A percentile compares a stretch with the other conserved stretches of the same genome.
These are phyloP conservation scores for Myiotriccus ornatus DNA, from an alignment of 2,797 vertebrate genomes.

Conservation along the genomic window DNA sequence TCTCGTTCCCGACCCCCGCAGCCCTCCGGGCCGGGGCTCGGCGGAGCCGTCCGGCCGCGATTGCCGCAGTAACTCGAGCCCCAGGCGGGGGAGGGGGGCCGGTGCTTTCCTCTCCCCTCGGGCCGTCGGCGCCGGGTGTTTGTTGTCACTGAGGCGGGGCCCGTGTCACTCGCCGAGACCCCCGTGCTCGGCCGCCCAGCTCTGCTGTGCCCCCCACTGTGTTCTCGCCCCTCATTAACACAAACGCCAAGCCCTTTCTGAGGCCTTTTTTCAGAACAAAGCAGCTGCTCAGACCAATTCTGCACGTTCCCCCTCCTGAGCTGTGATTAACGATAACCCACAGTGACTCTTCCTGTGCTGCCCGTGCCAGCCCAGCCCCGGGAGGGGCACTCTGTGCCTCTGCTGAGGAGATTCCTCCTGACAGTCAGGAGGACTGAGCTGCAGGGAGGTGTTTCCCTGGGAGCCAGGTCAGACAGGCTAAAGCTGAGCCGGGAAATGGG, in stretches of 20 bases:
- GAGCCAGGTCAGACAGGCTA: neutral
- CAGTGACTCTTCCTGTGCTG: neutral
- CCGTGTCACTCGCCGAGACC: neutral
- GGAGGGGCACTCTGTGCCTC: neutral
- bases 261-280: neutral
- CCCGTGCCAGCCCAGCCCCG: neutral
- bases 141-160: neutral
- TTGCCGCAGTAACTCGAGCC: neutral
- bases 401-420: neutral
- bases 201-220: neutral
- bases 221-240: neutral
- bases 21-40: neutral
- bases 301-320: neutral
- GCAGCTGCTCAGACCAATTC: neutral
- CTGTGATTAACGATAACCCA: neutral
- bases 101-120: neutral
- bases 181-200: neutral
- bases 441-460: neutral
- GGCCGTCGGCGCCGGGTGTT: neutral
- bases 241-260: neutral
- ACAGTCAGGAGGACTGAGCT: neutral
- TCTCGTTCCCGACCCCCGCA: neutral
- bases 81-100: neutral
- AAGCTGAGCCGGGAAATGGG: neutral
- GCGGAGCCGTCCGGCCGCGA: neutral